Base-by-base conservation (phyloP, 2,888 invertebrate species). In the Stenchaetothrips biformis region DNA sequence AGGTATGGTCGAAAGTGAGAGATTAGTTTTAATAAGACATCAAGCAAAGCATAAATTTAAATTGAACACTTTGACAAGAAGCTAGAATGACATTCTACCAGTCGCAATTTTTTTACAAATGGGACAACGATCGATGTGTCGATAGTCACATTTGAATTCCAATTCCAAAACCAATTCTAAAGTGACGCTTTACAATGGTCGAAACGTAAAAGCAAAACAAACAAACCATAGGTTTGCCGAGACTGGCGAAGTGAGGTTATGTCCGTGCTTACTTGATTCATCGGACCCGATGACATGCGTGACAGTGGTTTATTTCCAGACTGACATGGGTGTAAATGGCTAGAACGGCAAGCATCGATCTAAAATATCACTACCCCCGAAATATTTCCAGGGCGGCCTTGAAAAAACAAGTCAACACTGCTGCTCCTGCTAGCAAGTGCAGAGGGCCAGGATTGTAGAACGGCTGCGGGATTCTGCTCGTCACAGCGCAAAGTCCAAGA, bases 161-260 rank as follows among this genome's bases (percentile, higher is more conserved):
- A 37, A 4, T 37, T 4, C 1, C 37, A 37, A 37, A n/a, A n/a
- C n/a, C n/a, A n/a, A 2, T 37, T 37, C 37, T 4, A 37, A 37
- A 37, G 37, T 37, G 37, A 37, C 4, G 37, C 4, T 4, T 37
- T 37, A 37, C 1, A 37, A 37, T 37, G 79, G 78, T 79, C 80
- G 80, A 74, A 48, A 78, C 62, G 74, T 79, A 25, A 37, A 80
- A 79, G 78, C 67, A 74, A 74, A 74, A 74, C 48, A 81, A 79
- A 81, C 67, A 80, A 62, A 79, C 37, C 67, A 62, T 59, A 79
- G 78, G 48, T 79, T 37, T 37, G 27, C 48, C 37, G n/a, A 21
- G 4, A 74, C 67, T 21, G 67, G 67, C 25, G 21, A 74, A 25
- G 21, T 74, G 67, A 74, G 67, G 67, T 74, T 74, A 74, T 21